A percentile compares a stretch with the other conserved stretches of the same genome.
Conservation (phyloP, 2,113 vertebrate species). For the Sinocyclocheilus rhinocerous region DNA sequence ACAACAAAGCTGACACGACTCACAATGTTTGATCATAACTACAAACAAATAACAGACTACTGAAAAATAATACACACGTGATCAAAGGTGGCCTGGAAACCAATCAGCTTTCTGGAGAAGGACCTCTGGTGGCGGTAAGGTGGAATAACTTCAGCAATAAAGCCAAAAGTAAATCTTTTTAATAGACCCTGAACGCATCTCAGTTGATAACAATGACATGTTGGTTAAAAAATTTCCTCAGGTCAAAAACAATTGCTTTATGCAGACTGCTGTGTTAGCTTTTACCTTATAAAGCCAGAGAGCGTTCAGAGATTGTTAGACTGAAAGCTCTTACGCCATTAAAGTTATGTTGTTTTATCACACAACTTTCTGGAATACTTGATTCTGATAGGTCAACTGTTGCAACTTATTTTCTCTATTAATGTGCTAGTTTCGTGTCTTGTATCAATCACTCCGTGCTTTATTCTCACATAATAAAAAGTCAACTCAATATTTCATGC, state of each 20-base stretch:
- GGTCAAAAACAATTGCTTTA: neutral
- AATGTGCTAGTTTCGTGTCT: neutral
- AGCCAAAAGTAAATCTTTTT: neutral
- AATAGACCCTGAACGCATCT: neutral
- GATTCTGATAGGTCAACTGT: neutral
- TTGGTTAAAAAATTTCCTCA: neutral
- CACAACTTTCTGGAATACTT: neutral
- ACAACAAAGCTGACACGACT: neutral
- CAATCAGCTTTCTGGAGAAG: neutral
- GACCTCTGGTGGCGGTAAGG: slow-evolving; percentile 12
- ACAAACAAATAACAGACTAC: neutral
- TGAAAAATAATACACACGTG: neutral
- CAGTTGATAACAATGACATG: neutral
- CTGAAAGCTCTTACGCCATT: neutral
- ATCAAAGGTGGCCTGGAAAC: neutral
- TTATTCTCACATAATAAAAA: too few species aligned
- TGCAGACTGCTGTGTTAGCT: too few species aligned
- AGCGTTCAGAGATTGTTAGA: neutral
- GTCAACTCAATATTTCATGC: too few species aligned
- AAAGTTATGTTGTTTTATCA: neutral
- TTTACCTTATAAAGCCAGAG: neutral
- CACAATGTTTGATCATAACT: neutral
- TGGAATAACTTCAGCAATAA: neutral
- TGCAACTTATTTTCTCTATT: neutral
- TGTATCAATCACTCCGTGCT: neutral